These are phyloP conservation scores for Acrocephalus scirpaceus DNA, from an alignment of 2,797 vertebrate species.

Conservation along the genomic window DNA sequence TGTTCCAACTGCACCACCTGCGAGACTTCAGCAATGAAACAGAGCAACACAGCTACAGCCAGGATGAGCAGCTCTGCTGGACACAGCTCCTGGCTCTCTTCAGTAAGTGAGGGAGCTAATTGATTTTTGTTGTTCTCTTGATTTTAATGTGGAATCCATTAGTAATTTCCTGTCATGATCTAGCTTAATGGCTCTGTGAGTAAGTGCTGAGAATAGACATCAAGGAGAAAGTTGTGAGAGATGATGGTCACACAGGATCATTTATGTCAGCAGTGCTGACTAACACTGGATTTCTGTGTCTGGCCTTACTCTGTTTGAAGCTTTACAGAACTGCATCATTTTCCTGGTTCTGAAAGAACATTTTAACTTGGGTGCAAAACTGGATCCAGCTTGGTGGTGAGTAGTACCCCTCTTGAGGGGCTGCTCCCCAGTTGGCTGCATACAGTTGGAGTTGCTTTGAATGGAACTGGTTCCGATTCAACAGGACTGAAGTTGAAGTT, in stretches of 20 bases:
- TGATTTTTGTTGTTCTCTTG: not conserved
- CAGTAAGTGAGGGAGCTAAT: constrained; percentile 80
- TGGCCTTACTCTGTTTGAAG: not conserved
- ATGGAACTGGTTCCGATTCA: not conserved
- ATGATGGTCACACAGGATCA: not conserved
- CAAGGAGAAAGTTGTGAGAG: not conserved
- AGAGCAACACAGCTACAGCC: constrained; percentile 85
- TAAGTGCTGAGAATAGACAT: not conserved
- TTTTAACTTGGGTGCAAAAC: not conserved
- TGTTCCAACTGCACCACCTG: constrained; percentile 97
- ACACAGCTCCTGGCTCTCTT: constrained; percentile 94
- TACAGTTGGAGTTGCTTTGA: not conserved
- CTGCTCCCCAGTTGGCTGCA: not conserved
- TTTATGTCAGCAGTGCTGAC: not conserved
- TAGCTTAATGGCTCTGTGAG: not conserved
- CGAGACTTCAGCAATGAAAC: constrained; percentile 88
- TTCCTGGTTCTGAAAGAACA: not conserved
- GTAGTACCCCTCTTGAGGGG: not conserved
- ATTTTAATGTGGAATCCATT: not conserved
- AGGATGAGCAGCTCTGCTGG: constrained; percentile 93
- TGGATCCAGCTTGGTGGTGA: not conserved
- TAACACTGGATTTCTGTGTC: not conserved
- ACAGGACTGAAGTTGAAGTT: not conserved
- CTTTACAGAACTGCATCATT: not conserved
- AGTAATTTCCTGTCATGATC: not conserved